Base-by-base conservation (phyloP, 1,140 invertebrate genomes). In the Brachionus plicatilis region DNA sequence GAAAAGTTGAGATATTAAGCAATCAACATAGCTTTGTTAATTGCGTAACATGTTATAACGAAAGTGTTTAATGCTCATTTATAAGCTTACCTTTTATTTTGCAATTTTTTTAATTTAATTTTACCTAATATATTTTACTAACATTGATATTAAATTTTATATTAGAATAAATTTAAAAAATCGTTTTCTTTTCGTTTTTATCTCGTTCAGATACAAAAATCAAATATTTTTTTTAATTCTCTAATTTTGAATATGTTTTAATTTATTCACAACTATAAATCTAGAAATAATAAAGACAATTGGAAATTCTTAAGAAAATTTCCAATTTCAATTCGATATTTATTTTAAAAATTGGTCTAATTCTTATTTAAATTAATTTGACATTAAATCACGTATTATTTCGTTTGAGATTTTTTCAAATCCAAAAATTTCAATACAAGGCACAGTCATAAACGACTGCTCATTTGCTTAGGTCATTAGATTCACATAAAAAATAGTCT, bases 341-440 rank as follows among this genome's bases (percentile, higher is more conserved):
- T 9, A 60, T 20, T 60, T 9, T 60, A 60, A 20, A 60, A 7
- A 60, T 60, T 12, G 66, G 4, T 65, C 7, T 14, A 12, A 68
- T 24, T 41, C n/a, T 33, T 12, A 29, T 14, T 66, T 68, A 6
- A 68, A 68, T 68, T 68, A 33, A 29, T 33, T 68, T 33, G 66
- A 68, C 27, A 68, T 68, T 68, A 68, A 68, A 68, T 68, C 66
- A 68, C 66, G 66, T 68, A 33, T 68, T 33, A 6, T 68, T 68
- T 68, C 33, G 12, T 33, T 68, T 68, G 27, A 68, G 66, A 65
- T 12, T 33, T 33, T 33, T 41, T 68, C 6, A 68, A 68, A 68
- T 33, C 66, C 66, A 68, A 68, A 68, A 41, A 68, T 17, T 14
- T 17, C 2, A 8, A 60, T 20, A 9, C 53, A 20, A 60, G 53